Conservation (phyloP, 2,888 invertebrate genomes). For the Frankliniella fusca region DNA sequence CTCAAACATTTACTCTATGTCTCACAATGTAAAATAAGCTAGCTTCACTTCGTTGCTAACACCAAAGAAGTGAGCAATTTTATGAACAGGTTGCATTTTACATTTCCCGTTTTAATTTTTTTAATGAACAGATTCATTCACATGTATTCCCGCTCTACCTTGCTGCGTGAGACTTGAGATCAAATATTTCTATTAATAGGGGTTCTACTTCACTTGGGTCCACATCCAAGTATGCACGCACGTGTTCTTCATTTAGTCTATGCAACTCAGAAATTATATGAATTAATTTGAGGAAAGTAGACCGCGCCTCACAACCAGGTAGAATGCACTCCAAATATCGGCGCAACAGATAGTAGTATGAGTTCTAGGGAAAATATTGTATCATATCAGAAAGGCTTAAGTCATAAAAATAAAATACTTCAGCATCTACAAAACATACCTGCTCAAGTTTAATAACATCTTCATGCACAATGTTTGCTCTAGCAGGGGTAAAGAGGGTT, state of each 20-base stretch:
- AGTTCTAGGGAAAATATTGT: conserved; percentile 58
- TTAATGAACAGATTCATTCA: too few species aligned
- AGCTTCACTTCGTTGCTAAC: too few species aligned
- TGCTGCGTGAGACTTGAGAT: conserved; percentile 61
- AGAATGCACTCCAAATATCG: conserved; percentile 79
- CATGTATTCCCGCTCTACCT: too few species aligned
- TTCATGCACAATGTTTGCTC: conserved; percentile 72
- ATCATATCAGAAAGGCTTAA: conserved; percentile 30
- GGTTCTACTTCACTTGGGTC: conserved; percentile 90
- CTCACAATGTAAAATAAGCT: too few species aligned
- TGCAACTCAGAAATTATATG: conserved; percentile 88
- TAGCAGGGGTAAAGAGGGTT: conserved; percentile 79
- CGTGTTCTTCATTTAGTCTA: conserved; percentile 83
- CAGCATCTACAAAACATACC: conserved; percentile 49
- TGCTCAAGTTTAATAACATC: conserved; percentile 83
- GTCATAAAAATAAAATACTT: conserved; percentile 17
- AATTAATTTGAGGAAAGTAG: conserved; percentile 79
- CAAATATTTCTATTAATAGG: conserved; percentile 89
- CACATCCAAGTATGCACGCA: conserved; percentile 85
- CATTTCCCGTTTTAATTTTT: too few species aligned
- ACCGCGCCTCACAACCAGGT: conserved; percentile 81
- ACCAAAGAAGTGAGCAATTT: too few species aligned
- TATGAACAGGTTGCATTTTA: too few species aligned
- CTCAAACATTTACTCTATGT: too few species aligned
- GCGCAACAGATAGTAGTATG: conserved; percentile 82